phyloP scores from a whole-genome alignment of 2,113 vertebrate genomes.

The Platichthys flesus region DNA sequence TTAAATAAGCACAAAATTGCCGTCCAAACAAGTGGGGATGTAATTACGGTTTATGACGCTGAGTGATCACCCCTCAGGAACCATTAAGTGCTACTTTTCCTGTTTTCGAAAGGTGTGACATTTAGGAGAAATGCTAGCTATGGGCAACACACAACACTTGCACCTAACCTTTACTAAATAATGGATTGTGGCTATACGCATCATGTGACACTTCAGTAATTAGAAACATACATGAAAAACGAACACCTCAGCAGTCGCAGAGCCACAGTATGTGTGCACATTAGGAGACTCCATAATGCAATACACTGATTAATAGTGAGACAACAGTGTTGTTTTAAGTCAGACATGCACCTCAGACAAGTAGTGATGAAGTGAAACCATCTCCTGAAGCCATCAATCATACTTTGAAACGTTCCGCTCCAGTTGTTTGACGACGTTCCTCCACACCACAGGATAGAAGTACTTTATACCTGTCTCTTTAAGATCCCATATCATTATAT shows the following conservation, averaged over 20 bases:
- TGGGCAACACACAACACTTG: conserved; percentile 41
- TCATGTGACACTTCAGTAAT: conserved; percentile 50
- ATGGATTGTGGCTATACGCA: conserved; percentile 25
- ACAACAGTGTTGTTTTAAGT: conserved; percentile 5
- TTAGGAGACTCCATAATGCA: neutral
- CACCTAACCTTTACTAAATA: conserved; percentile 66
- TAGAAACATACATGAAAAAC: conserved; percentile 26
- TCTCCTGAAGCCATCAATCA: conserved; percentile 8
- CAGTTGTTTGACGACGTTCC: neutral
- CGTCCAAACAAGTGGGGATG: neutral
- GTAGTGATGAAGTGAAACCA: conserved; percentile 6
- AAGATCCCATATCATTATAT: neutral
- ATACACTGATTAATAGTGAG: neutral
- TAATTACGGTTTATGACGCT: conserved; percentile 25
- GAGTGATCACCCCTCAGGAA: conserved; percentile 30
- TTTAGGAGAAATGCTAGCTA: conserved; percentile 56
- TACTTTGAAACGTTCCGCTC: neutral
- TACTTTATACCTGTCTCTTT: neutral
- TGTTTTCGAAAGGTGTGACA: conserved; percentile 64
- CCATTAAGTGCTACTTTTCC: conserved; percentile 48
- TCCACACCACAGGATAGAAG: neutral
- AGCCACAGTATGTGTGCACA: neutral
- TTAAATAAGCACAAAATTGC: conserved; percentile 14
- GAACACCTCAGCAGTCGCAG: neutral
- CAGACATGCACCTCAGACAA: neutral